Base-by-base conservation (phyloP, 2,888 invertebrate species). In the Serrognathus titanus region DNA sequence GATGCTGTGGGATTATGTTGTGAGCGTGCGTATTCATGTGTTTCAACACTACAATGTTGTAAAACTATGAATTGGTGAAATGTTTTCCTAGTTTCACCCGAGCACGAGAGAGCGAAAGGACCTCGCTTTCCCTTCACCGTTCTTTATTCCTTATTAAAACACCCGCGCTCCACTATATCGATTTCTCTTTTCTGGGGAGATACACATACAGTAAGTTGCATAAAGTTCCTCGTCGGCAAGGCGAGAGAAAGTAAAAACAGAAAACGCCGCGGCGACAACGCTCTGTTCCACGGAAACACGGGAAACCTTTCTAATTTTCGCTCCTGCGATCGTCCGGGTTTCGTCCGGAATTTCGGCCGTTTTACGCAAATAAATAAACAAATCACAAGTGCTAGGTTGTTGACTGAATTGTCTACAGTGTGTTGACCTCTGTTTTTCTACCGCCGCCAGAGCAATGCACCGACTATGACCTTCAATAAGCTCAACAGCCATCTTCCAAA, bases 121-220 rank as follows among this genome's bases (percentile, higher is more conserved):
- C 65, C 65, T 64, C 65, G 67, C 67, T 69, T 68, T 68, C 69
- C 68, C 68, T 68, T 66, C 46, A 45, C 47, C 35, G 65, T 66
- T 66, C 68, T 67, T 63, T 66, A 63, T 65, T 68, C 68, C 68
- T 69, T 67, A 66, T 67, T 63, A 62, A 31, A 67, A 67, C 67
- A 66, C 67, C 67, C 67, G 67, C 67, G 67, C 66, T 65, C 63
- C 58, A 63, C 62, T 59, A 63, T 67, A 65, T 65, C 67, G 67
- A 67, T 67, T 67, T 67, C 67, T 67, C 67, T 66, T 67, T 65
- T 66, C 50, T 57, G 60, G 63, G 62, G 61, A 61, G 58, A 59
- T 60, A 59, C 51, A 12, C 48, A 48, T 10, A 20, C 62, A 56
- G 52, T 43, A 16, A 10, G 43, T 43, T 43, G 12, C 43, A 43